Percentiles rank a stretch among this genome's conserved stretches.
These are phyloP conservation scores for Caenorhabditis uteleia DNA, from an alignment of 2,888 invertebrate genomes.

Conservation along the genomic window DNA sequence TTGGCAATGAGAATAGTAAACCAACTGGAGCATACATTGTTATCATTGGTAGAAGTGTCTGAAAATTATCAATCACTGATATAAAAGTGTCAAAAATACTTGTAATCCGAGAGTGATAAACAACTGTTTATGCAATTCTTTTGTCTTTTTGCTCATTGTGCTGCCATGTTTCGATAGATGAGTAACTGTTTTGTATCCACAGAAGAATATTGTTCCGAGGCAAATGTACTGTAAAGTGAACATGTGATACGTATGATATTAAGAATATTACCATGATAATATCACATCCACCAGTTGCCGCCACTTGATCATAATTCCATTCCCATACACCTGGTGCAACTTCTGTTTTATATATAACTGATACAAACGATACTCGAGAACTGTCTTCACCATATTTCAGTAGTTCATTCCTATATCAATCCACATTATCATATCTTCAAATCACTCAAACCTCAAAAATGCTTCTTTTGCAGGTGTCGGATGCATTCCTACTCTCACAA, in stretches of 20 bases:
- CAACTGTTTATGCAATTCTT: conserved; percentile 13
- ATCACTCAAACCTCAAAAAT: too few species aligned
- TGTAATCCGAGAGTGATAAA: conserved; percentile 15
- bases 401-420: conserved; percentile 10
- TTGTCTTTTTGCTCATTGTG: conserved; percentile 19
- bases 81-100: background rate
- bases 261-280: too few species aligned
- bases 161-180: conserved; percentile 14
- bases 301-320: too few species aligned
- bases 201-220: conserved; percentile 13
- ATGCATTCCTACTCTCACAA: too few species aligned
- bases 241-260: too few species aligned
- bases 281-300: too few species aligned
- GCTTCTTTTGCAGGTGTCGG: too few species aligned
- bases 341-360: too few species aligned
- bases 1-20: conserved; percentile 13
- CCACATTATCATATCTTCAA: background rate
- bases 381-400: conserved; percentile 3
- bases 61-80: conserved; percentile 1
- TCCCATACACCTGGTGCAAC: too few species aligned
- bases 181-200: conserved; percentile 9
- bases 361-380: too few species aligned
- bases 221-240: conserved; percentile 7
- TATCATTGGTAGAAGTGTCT: conserved; percentile 18
- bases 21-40: conserved; percentile 26